Base-by-base conservation (phyloP, 2,888 invertebrate genomes). In the Ennomos erosarius region DNA sequence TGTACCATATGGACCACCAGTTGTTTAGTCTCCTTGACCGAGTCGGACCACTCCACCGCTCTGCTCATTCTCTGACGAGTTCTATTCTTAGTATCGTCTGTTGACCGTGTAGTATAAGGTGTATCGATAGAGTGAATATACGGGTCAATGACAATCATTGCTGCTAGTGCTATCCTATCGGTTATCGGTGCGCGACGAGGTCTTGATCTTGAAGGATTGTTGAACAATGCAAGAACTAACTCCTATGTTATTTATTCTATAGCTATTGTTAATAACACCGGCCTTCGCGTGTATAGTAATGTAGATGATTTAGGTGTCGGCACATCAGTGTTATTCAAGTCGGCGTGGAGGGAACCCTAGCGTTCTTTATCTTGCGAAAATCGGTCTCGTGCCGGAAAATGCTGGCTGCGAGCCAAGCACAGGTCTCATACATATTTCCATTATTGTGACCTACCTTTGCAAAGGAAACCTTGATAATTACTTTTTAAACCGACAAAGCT, bases 331-430 rank as follows among this genome's bases (percentile, higher is more conserved):
- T 70, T 76, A 75, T 26, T 26, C 26, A 66, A 70, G 67, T 67
- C 69, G 68, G 69, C n/a, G n/a, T 66, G 40, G 40, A 40, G 4
- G 62, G 65, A 58, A 72, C 73, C 72, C 73, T 78, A 76, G 73
- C 71, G 68, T 66, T 73, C 70, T 77, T 85, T 87, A 89, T 89
- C 87, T 87, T 77, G 76, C 69, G 76, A 80, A 84, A 85, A 84
- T 89, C 82, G 75, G 74, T 78, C 75, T 82, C 81, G 78, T 80
- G 76, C 75, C 79, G 78, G 82, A 84, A 85, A 85, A 75, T 74
- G 76, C 81, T 90, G 90, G 89, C 79, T 64, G 64, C 61, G 58
- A 66, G 88, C 88, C 88, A 90, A 79, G 59, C 70, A 66, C 73
- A 64, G 70, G 65, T 65, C 68, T 73, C 67, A 71, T 68, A 70